A percentile compares a stretch with the other conserved stretches of the same genome.
These are phyloP conservation scores for Harpagoxenus sublaevis DNA, from an alignment of 2,888 invertebrate species.

Conservation along the genomic window DNA sequence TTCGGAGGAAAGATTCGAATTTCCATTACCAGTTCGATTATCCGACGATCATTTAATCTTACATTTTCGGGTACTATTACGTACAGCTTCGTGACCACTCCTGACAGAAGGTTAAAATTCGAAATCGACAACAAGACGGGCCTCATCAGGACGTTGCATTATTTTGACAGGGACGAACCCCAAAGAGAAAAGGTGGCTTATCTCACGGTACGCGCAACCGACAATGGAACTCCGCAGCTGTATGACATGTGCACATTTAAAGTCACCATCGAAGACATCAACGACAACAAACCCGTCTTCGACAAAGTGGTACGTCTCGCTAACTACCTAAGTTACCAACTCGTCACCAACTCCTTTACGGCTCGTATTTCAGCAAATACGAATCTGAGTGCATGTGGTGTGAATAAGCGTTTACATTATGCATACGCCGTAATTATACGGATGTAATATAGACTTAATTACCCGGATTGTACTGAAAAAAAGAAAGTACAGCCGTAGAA, in stretches of 20 bases:
- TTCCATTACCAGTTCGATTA: neutral
- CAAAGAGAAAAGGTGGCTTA: constrained; percentile 93
- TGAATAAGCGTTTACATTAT: constrained; percentile 13
- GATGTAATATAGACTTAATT: neutral
- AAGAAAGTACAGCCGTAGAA: neutral
- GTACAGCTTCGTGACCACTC: constrained; percentile 93
- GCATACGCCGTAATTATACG: constrained; percentile 13
- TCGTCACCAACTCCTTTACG: constrained; percentile 74
- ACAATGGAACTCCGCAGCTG: constrained; percentile 95
- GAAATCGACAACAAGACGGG: constrained; percentile 93
- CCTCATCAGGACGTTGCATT: constrained; percentile 89
- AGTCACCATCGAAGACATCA: constrained; percentile 96
- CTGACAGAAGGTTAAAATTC: constrained; percentile 92
- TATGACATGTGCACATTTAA: constrained; percentile 98
- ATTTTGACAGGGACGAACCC: constrained; percentile 94
- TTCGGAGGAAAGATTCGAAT: neutral
- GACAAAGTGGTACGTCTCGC: constrained; percentile 91
- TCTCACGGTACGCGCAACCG: constrained; percentile 96
- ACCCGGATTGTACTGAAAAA: neutral
- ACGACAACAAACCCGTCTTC: constrained; percentile 95
- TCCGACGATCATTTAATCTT: neutral
- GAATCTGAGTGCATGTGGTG: constrained; percentile 25
- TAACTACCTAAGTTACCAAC: constrained; percentile 6
- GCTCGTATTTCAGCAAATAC: constrained; percentile 5
- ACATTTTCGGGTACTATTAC: constrained; percentile 89